These are phyloP conservation scores for Leptonema lineaticorne DNA, from an alignment of 1,140 invertebrate species.

Conservation along the genomic window DNA sequence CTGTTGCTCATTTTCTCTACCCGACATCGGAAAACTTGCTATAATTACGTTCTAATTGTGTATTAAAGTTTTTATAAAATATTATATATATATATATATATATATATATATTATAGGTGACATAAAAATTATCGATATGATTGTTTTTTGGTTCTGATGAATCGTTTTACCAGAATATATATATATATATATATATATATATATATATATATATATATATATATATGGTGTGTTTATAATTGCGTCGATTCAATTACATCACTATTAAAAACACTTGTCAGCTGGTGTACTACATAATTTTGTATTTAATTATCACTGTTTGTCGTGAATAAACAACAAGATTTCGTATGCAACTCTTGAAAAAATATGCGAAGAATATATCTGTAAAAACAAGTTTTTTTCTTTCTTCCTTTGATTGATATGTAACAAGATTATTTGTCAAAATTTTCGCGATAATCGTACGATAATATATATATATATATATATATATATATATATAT, in stretches of 20 bases:
- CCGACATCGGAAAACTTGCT: neutral
- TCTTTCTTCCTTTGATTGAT: no score
- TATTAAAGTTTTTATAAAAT: neutral
- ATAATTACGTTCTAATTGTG: neutral
- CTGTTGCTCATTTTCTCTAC: no score
- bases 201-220: no score
- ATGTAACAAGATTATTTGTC: no score
- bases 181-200: no score
- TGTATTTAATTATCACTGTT: conserved; percentile 34
- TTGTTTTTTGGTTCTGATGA: neutral
- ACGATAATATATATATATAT: no score
- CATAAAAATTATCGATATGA: neutral
- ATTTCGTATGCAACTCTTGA: conserved; percentile 29
- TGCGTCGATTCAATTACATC: conserved; percentile 19
- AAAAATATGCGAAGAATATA: conserved; percentile 25
- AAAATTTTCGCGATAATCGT: no score
- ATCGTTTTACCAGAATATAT: neutral
- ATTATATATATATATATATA: neutral
- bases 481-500: no score
- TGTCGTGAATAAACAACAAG: conserved; percentile 23
- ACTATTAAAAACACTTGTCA: conserved; percentile 21
- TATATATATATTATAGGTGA: neutral
- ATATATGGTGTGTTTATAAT: no score
- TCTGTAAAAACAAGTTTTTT: neutral
- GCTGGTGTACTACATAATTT: conserved; percentile 29